Evolutionary conservation across 2,888 invertebrate genomes (phyloP).

Genomic region (Xylota segnis): DNA sequence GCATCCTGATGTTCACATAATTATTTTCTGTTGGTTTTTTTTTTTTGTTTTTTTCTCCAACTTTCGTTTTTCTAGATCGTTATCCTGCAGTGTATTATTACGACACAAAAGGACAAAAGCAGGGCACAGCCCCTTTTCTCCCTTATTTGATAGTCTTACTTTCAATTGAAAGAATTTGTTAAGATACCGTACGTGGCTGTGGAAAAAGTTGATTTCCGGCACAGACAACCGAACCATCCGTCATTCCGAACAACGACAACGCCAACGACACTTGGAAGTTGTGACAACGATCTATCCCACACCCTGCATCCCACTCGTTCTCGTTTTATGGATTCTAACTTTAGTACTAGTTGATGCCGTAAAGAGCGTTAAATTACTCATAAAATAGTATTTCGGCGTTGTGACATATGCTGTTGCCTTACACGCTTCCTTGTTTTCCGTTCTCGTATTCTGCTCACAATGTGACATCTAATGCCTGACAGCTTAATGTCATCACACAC

Average conservation of each 20-base stretch:
- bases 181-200: conserved; percentile 40
- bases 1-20: conserved; percentile 17
- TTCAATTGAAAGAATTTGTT: conserved; percentile 55
- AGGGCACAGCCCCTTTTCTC: conserved; percentile 1
- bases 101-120: conserved; percentile 23
- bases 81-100: conserved; percentile 55
- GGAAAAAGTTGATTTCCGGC: conserved; percentile 47
- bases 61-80: conserved; percentile 28
- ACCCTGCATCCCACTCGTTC: conserved; percentile 16
- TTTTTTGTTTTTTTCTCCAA: not conserved
- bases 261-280: conserved; percentile 33
- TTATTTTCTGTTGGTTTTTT: not conserved
- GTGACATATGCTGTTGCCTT: conserved; percentile 66
- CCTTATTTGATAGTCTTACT: conserved; percentile 51
- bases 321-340: conserved; percentile 59
- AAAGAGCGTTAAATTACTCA: conserved; percentile 75
- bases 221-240: conserved; percentile 43
- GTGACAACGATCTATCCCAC: conserved; percentile 35
- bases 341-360: conserved; percentile 68
- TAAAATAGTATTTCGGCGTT: conserved; percentile 64
- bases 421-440: conserved; percentile 55
- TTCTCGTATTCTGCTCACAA: conserved; percentile 61
- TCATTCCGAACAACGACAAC: conserved; percentile 21
- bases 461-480: conserved; percentile 67
- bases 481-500: conserved; percentile 57